Conservation (phyloP, 2,797 vertebrate genomes). For the Sebastes nivosus region DNA sequence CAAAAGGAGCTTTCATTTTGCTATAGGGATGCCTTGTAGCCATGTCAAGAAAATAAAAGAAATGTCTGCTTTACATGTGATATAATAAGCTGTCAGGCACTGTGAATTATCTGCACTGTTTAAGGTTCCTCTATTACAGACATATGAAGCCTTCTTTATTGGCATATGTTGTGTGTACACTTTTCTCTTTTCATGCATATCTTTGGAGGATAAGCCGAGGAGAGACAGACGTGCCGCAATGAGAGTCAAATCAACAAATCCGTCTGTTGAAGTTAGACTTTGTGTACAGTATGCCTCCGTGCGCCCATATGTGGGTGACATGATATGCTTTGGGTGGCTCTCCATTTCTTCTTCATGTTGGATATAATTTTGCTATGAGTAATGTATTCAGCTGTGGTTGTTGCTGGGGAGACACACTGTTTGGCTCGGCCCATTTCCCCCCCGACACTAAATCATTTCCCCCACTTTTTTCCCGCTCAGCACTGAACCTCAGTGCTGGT, state of each 20-base stretch:
- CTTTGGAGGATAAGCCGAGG: constrained; percentile 59
- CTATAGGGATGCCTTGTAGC: not conserved
- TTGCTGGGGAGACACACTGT: constrained; percentile 56
- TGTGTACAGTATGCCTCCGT: constrained; percentile 7
- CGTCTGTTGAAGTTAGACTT: constrained; percentile 41
- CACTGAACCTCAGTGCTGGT: constrained; percentile 15
- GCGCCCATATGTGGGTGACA: constrained; percentile 10
- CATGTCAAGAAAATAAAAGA: not conserved
- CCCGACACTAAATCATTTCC: constrained; percentile 45
- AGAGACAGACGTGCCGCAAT: constrained; percentile 27
- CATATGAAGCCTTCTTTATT: constrained; percentile 24
- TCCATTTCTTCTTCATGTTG: constrained; percentile 32
- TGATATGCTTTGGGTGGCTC: constrained; percentile 26
- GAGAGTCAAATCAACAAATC: constrained; percentile 52
- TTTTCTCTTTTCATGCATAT: constrained; percentile 31
- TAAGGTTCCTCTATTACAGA: constrained; percentile 22
- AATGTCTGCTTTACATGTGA: not conserved
- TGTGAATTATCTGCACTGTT: constrained; percentile 39
- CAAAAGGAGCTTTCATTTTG: not conserved
- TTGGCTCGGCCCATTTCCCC: constrained; percentile 42
- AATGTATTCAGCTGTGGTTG: constrained; percentile 64
- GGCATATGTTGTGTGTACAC: not conserved
- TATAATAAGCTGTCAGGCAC: constrained; percentile 32
- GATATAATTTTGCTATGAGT: constrained; percentile 41
- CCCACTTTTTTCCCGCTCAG: constrained; percentile 4